These are phyloP conservation scores for Oreonectes daqikongensis DNA, from an alignment of 2,797 vertebrate species.

Conservation along the genomic window DNA sequence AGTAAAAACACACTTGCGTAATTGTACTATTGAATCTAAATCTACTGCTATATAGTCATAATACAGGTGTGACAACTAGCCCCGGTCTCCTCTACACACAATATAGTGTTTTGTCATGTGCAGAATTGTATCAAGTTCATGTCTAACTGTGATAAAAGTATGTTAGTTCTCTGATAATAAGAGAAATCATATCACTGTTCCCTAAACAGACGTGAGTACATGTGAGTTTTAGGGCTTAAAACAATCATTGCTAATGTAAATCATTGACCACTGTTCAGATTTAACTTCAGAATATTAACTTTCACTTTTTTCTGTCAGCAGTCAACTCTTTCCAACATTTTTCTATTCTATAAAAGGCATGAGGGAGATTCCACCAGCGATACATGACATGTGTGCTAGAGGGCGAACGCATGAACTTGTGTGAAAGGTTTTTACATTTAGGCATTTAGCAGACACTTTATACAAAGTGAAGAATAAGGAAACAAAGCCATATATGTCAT, in stretches of 20 bases:
- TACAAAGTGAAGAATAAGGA: no score
- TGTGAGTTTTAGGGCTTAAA: neutral
- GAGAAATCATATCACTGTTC: neutral
- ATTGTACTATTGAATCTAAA: no score
- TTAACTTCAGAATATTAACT: neutral
- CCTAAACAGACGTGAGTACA: neutral
- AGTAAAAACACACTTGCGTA: no score
- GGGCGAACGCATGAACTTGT: neutral
- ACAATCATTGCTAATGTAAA: neutral
- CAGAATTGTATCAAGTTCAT: neutral
- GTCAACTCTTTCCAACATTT: neutral
- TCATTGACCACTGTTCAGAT: constrained; percentile 13
- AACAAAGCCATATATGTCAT: no score
- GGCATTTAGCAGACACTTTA: no score
- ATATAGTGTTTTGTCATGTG: neutral
- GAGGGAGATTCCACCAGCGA: neutral
- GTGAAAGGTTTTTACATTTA: no score
- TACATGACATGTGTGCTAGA: constrained; percentile 13
- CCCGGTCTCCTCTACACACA: neutral
- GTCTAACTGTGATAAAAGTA: neutral
- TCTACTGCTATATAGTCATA: neutral
- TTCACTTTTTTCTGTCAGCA: neutral
- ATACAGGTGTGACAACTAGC: neutral
- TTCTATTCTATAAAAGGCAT: neutral
- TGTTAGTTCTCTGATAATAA: neutral